phyloP scores from a whole-genome alignment of 2,888 invertebrate genomes.

The Aspidiotus destructor region DNA sequence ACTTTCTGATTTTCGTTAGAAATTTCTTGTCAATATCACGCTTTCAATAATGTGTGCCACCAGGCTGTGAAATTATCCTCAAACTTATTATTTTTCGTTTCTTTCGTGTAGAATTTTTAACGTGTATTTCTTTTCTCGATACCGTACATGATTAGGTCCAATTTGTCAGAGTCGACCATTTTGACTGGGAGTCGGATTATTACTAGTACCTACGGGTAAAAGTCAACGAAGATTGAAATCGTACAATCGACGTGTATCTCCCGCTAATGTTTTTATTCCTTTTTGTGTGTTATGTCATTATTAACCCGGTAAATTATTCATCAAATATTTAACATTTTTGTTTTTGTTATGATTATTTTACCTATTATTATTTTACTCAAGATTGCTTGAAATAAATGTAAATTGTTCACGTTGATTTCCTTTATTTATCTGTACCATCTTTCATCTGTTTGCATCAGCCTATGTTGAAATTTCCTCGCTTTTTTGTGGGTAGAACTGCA shows the following conservation, averaged over 20 bases:
- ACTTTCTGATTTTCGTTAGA: too few species aligned
- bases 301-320: not conserved
- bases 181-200: constrained; percentile 38
- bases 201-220: constrained; percentile 34
- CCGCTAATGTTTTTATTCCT: not conserved
- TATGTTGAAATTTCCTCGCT: not conserved
- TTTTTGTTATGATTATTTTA: constrained; percentile 9
- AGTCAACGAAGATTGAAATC: constrained; percentile 4
- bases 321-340: constrained; percentile 5
- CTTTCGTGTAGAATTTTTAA: not conserved
- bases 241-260: not conserved
- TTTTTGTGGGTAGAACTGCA: too few species aligned
- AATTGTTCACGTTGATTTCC: constrained; percentile 14
- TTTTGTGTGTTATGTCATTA: constrained; percentile 16
- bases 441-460: not conserved
- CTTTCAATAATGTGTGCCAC: too few species aligned
- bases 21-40: too few species aligned
- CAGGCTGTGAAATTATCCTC: too few species aligned
- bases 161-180: constrained; percentile 38
- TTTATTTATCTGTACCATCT: constrained; percentile 1
- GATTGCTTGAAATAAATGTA: constrained; percentile 12
- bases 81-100: too few species aligned
- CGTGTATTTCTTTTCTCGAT: not conserved
- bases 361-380: constrained; percentile 5
- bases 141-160: constrained; percentile 33